Evolutionary conservation across 2,797 vertebrate species (phyloP).

Genomic region (Liparis tanakae): DNA sequence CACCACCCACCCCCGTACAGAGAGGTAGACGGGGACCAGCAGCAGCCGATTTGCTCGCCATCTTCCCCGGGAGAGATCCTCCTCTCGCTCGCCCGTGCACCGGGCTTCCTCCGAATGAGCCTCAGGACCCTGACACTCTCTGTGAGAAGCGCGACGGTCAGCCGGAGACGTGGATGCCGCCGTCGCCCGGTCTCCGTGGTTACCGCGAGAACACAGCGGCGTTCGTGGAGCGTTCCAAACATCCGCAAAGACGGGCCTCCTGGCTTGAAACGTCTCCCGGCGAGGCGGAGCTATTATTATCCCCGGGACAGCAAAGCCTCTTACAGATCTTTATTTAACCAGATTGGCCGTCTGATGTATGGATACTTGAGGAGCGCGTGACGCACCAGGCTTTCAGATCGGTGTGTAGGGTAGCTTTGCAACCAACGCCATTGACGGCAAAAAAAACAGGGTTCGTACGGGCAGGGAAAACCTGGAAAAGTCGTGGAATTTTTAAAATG

Average conservation of each 20-base stretch:
- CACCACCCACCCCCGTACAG: conserved; percentile 40
- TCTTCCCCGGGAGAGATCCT: conserved; percentile 38
- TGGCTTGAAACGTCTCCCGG: conserved; percentile 62
- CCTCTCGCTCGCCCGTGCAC: conserved; percentile 45
- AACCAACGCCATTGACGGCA: conserved; percentile 61
- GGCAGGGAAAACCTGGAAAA: too few relatives aligned
- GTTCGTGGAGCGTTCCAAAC: conserved; percentile 68
- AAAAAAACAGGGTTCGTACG: conserved; percentile 18
- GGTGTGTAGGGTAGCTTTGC: conserved; percentile 43
- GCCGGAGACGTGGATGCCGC: conserved; percentile 46
- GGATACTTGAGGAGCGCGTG: conserved; percentile 74
- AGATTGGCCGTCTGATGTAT: conserved; percentile 82
- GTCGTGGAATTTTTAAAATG: too few relatives aligned
- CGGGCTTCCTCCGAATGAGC: conserved; percentile 69
- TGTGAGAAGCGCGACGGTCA: conserved; percentile 44
- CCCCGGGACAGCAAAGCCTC: conserved; percentile 87
- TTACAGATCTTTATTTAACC: conserved; percentile 87
- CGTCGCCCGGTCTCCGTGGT: conserved; percentile 45
- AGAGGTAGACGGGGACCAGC: conserved; percentile 24
- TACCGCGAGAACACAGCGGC: conserved; percentile 52
- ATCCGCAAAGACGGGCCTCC: conserved; percentile 57
- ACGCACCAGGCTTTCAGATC: conserved; percentile 65
- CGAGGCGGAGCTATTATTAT: conserved; percentile 81
- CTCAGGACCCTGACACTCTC: conserved; percentile 70
- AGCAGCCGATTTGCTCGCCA: conserved; percentile 35